Percentiles rank a stretch among this genome's conserved stretches.
Conservation (phyloP, 2,797 vertebrate species). For the Anas flavirostris region DNA sequence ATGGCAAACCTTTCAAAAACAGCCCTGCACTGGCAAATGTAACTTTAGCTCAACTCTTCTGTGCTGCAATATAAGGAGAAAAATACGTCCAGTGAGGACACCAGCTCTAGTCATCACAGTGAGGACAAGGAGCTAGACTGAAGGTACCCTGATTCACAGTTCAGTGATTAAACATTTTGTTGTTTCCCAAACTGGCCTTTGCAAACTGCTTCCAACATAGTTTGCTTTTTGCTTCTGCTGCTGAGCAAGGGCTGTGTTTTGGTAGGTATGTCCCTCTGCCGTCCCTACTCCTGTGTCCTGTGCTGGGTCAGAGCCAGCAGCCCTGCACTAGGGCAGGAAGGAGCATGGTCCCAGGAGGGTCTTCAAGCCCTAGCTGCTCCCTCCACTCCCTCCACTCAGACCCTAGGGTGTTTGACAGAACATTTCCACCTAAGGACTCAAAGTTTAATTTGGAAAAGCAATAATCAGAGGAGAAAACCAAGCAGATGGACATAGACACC, state of each 20-base stretch:
- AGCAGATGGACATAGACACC: neutral
- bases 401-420: neutral
- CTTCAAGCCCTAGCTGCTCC: neutral
- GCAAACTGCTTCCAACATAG: neutral
- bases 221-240: neutral
- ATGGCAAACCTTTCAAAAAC: neutral
- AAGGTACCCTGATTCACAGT: neutral
- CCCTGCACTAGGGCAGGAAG: fast-evolving
- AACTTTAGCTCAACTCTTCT: neutral
- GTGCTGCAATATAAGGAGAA: neutral
- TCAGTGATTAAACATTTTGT: neutral
- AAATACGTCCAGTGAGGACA: neutral
- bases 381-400: neutral
- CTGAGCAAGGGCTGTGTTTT: neutral
- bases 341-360: neutral
- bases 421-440: neutral
- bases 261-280: neutral
- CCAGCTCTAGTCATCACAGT: fast-evolving
- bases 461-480: neutral
- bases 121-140: neutral
- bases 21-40: neutral
- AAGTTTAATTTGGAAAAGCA: neutral
- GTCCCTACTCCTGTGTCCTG: neutral
- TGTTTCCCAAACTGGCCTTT: neutral
- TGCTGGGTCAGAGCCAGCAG: neutral